phyloP scores from a whole-genome alignment of 2,797 vertebrate species.

The Monodelphis domestica region DNA sequence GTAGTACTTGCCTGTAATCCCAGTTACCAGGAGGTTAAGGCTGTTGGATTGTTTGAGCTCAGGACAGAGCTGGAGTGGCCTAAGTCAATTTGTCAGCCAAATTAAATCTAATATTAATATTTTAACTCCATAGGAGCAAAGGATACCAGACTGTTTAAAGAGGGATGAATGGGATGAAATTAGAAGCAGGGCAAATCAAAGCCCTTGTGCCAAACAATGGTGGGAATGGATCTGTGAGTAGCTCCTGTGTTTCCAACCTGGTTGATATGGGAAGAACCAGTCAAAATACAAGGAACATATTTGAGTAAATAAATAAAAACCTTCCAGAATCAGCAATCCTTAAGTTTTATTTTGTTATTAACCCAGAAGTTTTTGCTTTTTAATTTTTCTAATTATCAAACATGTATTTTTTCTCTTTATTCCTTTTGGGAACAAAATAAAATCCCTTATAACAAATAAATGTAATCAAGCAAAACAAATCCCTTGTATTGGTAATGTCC shows the following conservation, averaged over 20 bases:
- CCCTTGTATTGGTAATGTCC: not conserved
- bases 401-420: not conserved
- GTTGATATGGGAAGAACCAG: not conserved
- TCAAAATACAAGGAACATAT: not conserved
- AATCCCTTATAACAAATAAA: not conserved
- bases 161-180: not conserved
- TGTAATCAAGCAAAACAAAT: not conserved
- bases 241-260: not conserved
- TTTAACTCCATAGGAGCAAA: not conserved
- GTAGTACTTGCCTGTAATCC: not conserved
- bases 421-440: not conserved
- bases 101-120: not conserved
- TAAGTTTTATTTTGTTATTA: not conserved
- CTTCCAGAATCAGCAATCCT: not conserved
- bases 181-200: not conserved
- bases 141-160: not conserved
- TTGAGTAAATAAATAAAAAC: not conserved
- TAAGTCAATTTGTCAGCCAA: not conserved
- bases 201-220: not conserved
- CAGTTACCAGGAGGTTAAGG: not conserved
- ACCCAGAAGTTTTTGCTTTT: not conserved
- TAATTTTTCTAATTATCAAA: not conserved
- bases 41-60: not conserved
- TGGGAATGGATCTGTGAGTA: not conserved
- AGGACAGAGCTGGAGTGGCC: not conserved